These are phyloP conservation scores for Aphelenchoides besseyi DNA, from an alignment of 1,140 invertebrate species.

Conservation along the genomic window DNA sequence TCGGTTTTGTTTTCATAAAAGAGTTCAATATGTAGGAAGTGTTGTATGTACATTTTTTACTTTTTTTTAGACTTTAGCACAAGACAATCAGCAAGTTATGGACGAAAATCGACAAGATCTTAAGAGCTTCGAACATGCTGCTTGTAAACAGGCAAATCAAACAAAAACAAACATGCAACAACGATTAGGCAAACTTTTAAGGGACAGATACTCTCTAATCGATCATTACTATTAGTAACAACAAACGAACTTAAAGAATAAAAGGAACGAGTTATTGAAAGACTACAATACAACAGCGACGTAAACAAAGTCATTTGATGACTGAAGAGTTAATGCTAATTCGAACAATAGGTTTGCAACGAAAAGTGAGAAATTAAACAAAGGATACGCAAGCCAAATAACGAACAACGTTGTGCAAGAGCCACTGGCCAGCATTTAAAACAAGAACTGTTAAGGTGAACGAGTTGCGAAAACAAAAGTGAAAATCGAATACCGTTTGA, in stretches of 20 bases:
- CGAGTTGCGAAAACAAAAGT: neutral
- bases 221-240: conserved; percentile 3
- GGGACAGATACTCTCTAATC: neutral
- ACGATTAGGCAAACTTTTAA: neutral
- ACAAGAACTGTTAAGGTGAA: conserved; percentile 1
- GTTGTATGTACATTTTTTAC: conserved; percentile 4
- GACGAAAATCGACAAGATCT: neutral
- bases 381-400: neutral
- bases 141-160: neutral
- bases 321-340: neutral
- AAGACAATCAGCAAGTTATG: neutral
- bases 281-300: conserved; percentile 1
- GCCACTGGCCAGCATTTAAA: neutral
- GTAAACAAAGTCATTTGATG: neutral
- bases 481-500: neutral
- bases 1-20: no score
- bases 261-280: neutral
- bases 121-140: neutral
- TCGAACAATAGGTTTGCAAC: neutral
- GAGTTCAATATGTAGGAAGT: no score
- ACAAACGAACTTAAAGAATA: neutral
- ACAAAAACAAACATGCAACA: conserved; percentile 6
- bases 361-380: neutral
- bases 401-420: conserved; percentile 3
- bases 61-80: neutral